These are phyloP conservation scores for Seira sanloemensis DNA, from an alignment of 2,888 invertebrate species.

Conservation along the genomic window DNA sequence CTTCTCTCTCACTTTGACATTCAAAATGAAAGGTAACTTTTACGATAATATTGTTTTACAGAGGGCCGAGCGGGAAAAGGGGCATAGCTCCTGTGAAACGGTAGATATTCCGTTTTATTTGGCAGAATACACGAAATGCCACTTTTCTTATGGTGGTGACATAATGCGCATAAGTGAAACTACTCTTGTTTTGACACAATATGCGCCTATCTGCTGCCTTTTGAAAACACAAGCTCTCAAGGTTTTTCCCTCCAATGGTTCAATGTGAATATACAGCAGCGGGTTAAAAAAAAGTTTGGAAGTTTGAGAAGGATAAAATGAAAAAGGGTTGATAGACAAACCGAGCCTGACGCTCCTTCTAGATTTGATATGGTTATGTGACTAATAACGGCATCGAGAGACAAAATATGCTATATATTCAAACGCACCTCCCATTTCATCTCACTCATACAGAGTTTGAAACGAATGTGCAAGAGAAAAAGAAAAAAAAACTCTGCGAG, in stretches of 20 bases:
- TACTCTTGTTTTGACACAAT: too few species aligned
- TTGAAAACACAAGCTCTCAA: not conserved
- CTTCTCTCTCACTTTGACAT: not conserved
- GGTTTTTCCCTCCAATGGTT: not conserved
- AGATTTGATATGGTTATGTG: too few species aligned
- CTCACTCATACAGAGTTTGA: not conserved
- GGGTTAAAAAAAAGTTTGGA: not conserved
- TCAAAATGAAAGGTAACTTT: not conserved
- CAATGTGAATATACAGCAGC: not conserved
- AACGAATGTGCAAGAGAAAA: not conserved
- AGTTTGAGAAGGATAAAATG: not conserved
- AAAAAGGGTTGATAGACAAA: not conserved
- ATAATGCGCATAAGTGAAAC: not conserved
- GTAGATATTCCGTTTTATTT: slow-evolving; percentile 40
- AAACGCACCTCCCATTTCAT: not conserved
- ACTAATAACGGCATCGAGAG: not conserved
- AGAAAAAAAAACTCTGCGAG: not conserved
- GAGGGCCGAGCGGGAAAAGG: not conserved
- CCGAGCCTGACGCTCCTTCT: not conserved
- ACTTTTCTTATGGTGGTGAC: slow-evolving; percentile 28
- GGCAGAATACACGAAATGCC: slow-evolving; percentile 55
- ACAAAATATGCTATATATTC: not conserved
- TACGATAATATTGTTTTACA: not conserved
- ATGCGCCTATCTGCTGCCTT: not conserved
- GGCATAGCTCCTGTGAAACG: not conserved